Base-by-base conservation (phyloP, 2,888 invertebrate genomes). In the Eilema depressum region DNA sequence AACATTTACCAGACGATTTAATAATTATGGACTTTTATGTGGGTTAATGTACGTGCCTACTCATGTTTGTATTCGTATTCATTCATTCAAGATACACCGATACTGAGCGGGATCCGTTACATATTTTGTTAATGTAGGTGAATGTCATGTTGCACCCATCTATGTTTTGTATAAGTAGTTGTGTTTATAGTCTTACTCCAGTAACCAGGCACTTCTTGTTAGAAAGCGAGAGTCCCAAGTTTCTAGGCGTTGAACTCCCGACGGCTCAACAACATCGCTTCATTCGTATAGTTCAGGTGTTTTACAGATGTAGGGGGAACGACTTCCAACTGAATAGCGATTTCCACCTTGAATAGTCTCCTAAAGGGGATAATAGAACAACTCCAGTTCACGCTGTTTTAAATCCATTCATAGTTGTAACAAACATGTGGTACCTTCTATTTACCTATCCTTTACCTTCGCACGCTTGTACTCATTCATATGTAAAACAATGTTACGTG, bases 201-300 rank as follows among this genome's bases (percentile, higher is more conserved):
- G 84, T 85, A 85, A 87, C 87, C 89, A 87, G 89, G 87, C 89
- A 85, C 90, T 92, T 90, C 92, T 93, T 90, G 88, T 87, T 86
- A 81, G 92, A 93, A 93, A 93, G 93, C 86, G 93, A 94, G 91
- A 93, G 93, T 93, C 87, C 82, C 87, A 91, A 92, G 93, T 93
- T 93, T 92, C 89, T 88, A 85, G 85, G 84, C 88, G 86, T 84
- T 79, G 81, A 85, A 87, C 86, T 85, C 81, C 84, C 86, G 87
- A 85, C 82, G 86, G 85, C 86, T 86, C 88, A 86, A 86, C 85
- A 83, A 85, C 85, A 81, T 82, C 81, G 80, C 76, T 80, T 78
- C 83, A 88, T 88, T 87, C 85, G 82, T 86, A 78, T 65, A 82
- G 60, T 70, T 71, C 66, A 63, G 60, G 59, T 66, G 69, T 77